These are phyloP conservation scores for Apogon hyalosoma DNA, from an alignment of 2,797 vertebrate genomes.

Conservation along the genomic window DNA sequence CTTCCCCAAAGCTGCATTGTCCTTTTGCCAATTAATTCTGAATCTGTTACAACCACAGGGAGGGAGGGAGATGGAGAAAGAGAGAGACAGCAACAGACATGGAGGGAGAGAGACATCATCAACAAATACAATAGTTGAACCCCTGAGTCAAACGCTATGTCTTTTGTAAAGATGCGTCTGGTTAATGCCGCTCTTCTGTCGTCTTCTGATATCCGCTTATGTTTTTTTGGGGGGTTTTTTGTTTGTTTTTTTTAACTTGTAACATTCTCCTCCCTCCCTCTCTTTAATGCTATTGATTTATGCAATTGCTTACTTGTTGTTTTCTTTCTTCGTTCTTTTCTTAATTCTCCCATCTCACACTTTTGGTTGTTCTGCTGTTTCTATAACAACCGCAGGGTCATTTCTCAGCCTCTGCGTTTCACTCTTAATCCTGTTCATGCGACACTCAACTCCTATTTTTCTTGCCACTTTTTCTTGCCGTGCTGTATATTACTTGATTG, in stretches of 20 bases:
- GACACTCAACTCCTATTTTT: conserved; percentile 34
- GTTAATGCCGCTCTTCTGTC: conserved; percentile 55
- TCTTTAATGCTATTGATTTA: conserved; percentile 66
- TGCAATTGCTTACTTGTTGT: conserved; percentile 45
- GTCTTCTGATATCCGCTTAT: conserved; percentile 58
- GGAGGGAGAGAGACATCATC: conserved; percentile 27
- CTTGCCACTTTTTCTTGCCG: conserved; percentile 15
- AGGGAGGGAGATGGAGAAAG: conserved; percentile 27
- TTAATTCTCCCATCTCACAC: conserved; percentile 45
- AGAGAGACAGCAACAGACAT: conserved; percentile 9
- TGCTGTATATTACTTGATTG: conserved; percentile 32
- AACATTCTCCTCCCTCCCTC: conserved; percentile 8
- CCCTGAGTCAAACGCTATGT: conserved; percentile 38
- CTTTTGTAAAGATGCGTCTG: conserved; percentile 29
- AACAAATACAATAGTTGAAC: conserved; percentile 48
- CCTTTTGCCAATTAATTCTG: conserved; percentile 80
- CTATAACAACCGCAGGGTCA: conserved; percentile 67
- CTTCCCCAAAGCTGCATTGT: conserved; percentile 74
- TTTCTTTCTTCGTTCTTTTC: conserved; percentile 24
- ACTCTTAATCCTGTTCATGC: conserved; percentile 53
- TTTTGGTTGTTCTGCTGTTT: conserved; percentile 58
- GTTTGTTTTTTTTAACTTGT: not conserved
- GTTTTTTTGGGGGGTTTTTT: conserved; percentile 26
- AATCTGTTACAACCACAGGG: conserved; percentile 64
- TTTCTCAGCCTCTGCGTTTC: conserved; percentile 44